Evolutionary conservation across 2,888 invertebrate genomes (phyloP).

Genomic region (Trachelus stipa): DNA sequence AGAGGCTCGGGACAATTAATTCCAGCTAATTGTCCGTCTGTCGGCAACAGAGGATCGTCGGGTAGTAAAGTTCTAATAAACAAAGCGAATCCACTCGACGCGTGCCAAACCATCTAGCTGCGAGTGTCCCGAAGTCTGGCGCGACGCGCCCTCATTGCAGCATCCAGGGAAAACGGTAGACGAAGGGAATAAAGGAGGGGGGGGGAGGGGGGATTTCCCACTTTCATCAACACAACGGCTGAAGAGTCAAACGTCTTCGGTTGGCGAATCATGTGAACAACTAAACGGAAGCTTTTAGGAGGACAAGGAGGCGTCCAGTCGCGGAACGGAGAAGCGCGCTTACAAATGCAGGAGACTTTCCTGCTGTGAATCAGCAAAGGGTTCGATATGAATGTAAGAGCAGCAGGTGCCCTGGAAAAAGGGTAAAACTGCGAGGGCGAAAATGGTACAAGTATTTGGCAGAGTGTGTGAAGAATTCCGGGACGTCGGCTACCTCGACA

Average conservation of each 20-base stretch:
- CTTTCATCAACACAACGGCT: no score
- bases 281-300: not conserved
- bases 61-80: no score
- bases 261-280: not conserved
- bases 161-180: no score
- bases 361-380: constrained; percentile 2
- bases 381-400: not conserved
- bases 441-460: no score
- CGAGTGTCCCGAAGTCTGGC: no score
- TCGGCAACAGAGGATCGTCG: constrained; percentile 1
- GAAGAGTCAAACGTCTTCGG: not conserved
- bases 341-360: constrained; percentile 22
- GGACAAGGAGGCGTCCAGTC: constrained; percentile 1
- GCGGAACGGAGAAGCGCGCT: constrained; percentile 5
- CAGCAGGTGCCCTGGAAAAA: constrained; percentile 17
- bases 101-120: no score
- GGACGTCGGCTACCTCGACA: constrained; percentile 47
- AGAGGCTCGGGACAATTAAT: constrained; percentile 42
- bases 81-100: no score
- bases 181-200: no score
- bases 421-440: not conserved
- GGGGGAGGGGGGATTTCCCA: no score
- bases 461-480: constrained; percentile 31
- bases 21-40: constrained; percentile 40
- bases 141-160: no score